Evolutionary conservation across 2,113 vertebrate species (phyloP).

Genomic region (Clarias macrocephalus): DNA sequence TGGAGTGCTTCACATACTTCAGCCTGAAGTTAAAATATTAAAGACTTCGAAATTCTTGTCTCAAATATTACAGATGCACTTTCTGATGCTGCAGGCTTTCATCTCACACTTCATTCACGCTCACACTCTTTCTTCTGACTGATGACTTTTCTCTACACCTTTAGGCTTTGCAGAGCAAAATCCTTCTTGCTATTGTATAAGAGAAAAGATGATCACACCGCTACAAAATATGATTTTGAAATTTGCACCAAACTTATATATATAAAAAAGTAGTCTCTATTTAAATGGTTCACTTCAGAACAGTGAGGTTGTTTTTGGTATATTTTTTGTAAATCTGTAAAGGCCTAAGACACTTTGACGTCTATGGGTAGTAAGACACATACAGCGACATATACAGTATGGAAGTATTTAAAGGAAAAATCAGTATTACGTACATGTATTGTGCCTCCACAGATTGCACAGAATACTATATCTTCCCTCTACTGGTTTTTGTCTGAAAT

Average conservation of each 20-base stretch:
- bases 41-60: not conserved
- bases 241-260: not conserved
- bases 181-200: not conserved
- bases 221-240: not conserved
- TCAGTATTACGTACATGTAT: not conserved
- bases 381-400: not conserved
- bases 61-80: not conserved
- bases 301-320: not conserved
- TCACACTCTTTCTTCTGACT: not conserved
- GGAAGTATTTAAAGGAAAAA: not conserved
- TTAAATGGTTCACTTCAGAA: not conserved
- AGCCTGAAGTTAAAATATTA: not conserved
- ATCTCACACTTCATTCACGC: not conserved
- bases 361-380: not conserved
- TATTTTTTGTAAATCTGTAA: not conserved
- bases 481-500: not conserved
- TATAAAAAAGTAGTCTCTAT: not conserved
- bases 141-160: not conserved
- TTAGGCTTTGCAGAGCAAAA: not conserved
- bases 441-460: not conserved
- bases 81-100: constrained; percentile 2
- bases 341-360: not conserved
- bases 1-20: not conserved
- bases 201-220: not conserved
- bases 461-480: not conserved